These are phyloP conservation scores for Heliornis fulica DNA, from an alignment of 2,113 vertebrate genomes.

Conservation along the genomic window DNA sequence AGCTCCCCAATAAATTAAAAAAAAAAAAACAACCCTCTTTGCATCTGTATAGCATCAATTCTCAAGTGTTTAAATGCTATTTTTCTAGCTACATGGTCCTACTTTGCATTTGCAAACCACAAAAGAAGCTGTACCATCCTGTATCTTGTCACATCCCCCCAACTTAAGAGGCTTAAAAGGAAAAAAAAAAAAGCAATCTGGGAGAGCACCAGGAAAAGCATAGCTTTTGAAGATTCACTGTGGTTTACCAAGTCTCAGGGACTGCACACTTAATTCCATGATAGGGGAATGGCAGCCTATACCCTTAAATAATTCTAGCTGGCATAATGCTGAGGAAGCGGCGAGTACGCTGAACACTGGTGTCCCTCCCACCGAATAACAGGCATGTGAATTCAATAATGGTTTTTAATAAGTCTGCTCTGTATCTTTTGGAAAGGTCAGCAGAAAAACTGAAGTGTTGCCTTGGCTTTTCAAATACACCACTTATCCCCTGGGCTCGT, in stretches of 20 bases:
- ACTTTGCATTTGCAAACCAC: background rate
- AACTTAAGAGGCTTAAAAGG: background rate
- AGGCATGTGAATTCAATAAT: accelerated
- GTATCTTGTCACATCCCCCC: background rate
- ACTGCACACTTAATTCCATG: accelerated
- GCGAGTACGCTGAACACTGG: background rate
- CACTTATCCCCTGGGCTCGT: background rate
- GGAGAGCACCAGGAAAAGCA: background rate
- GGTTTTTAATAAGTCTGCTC: background rate
- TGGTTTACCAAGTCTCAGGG: background rate
- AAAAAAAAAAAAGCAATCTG: background rate
- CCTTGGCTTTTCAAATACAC: background rate
- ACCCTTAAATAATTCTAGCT: background rate
- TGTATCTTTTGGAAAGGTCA: background rate
- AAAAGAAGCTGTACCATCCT: background rate
- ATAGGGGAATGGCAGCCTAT: background rate
- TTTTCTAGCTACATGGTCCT: background rate
- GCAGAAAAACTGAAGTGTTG: background rate
- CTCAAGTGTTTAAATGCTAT: background rate
- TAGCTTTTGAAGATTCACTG: background rate
- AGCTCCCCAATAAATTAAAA: background rate
- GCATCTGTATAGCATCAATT: background rate
- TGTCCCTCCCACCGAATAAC: background rate
- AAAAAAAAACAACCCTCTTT: background rate
- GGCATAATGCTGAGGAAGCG: background rate